Evolutionary conservation across 2,888 invertebrate genomes (phyloP).

Genomic region (Orchestes rusci): DNA sequence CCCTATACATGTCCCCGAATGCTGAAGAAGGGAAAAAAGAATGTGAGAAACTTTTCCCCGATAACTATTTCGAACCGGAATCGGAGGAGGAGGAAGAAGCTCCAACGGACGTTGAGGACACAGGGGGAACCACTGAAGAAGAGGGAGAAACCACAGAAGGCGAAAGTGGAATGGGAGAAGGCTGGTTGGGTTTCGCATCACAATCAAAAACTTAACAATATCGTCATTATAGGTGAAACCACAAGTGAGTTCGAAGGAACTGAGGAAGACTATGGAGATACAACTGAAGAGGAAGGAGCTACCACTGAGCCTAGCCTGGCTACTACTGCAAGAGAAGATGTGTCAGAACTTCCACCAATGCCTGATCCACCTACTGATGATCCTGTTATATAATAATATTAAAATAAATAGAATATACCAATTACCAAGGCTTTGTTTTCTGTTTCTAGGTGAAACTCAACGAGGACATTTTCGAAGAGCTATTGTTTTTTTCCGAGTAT

Average conservation of each 20-base stretch:
- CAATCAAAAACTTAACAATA: no score
- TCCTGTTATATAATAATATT: conserved; percentile 5
- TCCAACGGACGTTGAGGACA: no score
- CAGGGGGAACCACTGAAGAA: conserved; percentile 5
- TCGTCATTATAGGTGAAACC: no score
- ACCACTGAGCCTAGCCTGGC: no score
- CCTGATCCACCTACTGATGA: conserved; percentile 10
- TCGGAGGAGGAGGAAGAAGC: conserved; percentile 35
- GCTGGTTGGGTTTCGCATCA: no score
- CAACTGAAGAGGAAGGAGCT: no score
- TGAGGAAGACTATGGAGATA: no score
- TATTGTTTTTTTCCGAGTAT: conserved; percentile 35
- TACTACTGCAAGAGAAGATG: conserved; percentile 22
- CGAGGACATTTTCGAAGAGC: conserved; percentile 35
- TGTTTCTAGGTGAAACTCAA: conserved; percentile 31
- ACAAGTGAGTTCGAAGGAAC: no score
- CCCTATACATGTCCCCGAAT: conserved; percentile 63
- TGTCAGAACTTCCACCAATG: background rate
- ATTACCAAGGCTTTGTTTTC: no score
- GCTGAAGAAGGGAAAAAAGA: conserved; percentile 56
- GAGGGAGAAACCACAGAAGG: conserved; percentile 1
- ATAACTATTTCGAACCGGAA: conserved; percentile 52
- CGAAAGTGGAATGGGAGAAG: no score
- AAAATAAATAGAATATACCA: no score
- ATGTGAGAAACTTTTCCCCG: conserved; percentile 61